phyloP scores from a whole-genome alignment of 1,140 invertebrate genomes.

The Solenopsis fugax region DNA sequence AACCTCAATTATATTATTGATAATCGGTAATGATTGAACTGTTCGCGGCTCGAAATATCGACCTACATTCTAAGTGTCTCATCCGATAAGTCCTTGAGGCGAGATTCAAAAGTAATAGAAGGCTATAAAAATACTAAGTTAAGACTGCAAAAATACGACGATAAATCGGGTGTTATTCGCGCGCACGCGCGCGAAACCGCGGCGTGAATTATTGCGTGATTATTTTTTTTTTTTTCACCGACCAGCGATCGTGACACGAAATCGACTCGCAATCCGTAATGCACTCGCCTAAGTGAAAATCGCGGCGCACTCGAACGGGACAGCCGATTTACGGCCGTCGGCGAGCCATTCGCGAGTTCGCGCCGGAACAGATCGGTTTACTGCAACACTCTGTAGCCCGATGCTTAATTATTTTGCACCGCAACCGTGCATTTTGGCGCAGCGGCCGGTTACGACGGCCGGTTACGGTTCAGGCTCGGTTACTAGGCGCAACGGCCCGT shows the following conservation, averaged over 20 bases:
- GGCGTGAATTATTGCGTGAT: background rate
- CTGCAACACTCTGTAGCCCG: background rate
- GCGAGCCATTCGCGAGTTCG: background rate
- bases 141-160: background rate
- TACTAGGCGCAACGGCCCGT: conserved; percentile 38
- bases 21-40: background rate
- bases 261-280: background rate
- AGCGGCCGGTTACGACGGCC: background rate
- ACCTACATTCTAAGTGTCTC: background rate
- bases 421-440: conserved; percentile 25
- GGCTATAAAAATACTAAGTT: background rate
- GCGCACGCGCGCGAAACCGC: background rate
- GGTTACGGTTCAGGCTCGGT: conserved; percentile 9
- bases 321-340: background rate
- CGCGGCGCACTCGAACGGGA: background rate
- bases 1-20: background rate
- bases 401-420: conserved; percentile 46
- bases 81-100: conserved; percentile 11
- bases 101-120: conserved; percentile 17
- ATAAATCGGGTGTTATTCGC: background rate
- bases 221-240: background rate
- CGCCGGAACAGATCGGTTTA: background rate
- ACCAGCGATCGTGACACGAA: background rate
- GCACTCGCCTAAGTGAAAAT: background rate
- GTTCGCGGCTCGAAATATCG: conserved; percentile 7